A percentile compares a stretch with the other conserved stretches of the same genome.
Evolutionary conservation across 2,888 invertebrate species (phyloP).

Genomic region (Himalopsyche anomala): DNA sequence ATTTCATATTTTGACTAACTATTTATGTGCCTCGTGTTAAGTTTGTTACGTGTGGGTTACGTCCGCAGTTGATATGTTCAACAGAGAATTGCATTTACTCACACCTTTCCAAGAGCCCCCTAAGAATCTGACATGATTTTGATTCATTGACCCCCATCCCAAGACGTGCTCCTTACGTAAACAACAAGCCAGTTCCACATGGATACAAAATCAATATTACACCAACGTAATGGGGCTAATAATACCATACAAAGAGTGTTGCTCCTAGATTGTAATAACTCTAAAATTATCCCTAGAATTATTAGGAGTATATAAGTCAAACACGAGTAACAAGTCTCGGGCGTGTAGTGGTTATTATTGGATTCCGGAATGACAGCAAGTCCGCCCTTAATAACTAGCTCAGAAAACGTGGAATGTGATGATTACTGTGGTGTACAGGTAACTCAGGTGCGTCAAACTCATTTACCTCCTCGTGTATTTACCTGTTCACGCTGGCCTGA

Average conservation of each 20-base stretch:
- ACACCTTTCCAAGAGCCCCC: too few relatives aligned
- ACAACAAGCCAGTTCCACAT: background rate
- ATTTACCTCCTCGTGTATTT: background rate
- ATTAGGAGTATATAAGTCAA: background rate
- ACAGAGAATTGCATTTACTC: too few relatives aligned
- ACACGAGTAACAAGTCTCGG: constrained; percentile 41
- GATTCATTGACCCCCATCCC: background rate
- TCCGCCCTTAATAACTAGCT: constrained; percentile 56
- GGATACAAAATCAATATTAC: background rate
- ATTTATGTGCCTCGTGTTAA: too few relatives aligned
- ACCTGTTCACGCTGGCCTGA: constrained; percentile 12
- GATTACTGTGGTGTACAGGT: constrained; percentile 54
- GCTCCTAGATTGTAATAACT: background rate
- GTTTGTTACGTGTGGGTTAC: too few relatives aligned
- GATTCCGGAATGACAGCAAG: constrained; percentile 53
- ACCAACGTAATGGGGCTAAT: background rate
- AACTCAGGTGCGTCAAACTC: constrained; percentile 6
- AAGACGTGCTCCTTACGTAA: background rate
- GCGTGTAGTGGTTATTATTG: constrained; percentile 55
- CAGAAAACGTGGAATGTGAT: constrained; percentile 58
- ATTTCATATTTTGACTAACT: too few relatives aligned
- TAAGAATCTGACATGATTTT: background rate
- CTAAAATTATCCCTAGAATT: constrained; percentile 4
- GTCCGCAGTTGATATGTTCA: too few relatives aligned
- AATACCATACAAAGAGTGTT: constrained; percentile 24